Base-by-base conservation (phyloP, 2,797 vertebrate species). In the Anolis apletophallus region DNA sequence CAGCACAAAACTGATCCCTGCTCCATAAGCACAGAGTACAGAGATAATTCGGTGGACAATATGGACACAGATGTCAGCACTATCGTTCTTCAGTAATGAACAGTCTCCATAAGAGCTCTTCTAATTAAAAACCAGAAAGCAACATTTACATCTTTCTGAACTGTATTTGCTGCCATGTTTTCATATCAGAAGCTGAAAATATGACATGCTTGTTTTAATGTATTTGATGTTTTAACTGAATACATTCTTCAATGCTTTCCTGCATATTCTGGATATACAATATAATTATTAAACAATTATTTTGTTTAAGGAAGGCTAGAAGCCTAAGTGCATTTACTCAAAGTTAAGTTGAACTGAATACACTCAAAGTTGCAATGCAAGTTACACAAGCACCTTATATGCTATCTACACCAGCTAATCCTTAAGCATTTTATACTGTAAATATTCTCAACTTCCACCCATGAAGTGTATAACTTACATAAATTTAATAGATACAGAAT, bases 1-100 rank as follows among this genome's bases (percentile, higher is more conserved):
- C 85, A 69, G 81, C 84, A 61, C 0, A 26, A 91, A 81, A 91
- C 46, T 0, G 72, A 80, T 9, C 90, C 75, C 0, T 0, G 34
- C 67, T 52, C 72, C 78, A 1, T 0, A 0, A 55, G 54, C 36
- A 26, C 4, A 26, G 0, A 80, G 54, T 55, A 36, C 36, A 11
- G 7, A 84, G 68, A 59, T 64, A 67, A 64, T 32, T 40, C 55
- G 0, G 2, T n/a, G 80, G 10, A 52, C 14, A 54, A 21, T 11
- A 50, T 2, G 16, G 68, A 80, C 16, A 10, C 0, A 78, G 79
- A 17, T 0, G 46, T 46, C 68, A 83, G 85, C 50, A 61, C 68
- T 72, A 17, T 19, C 17, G 29, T 64, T 50, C n/a, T 86, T 9
- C 69, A 59, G 46, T 68, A 40, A 72, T 0, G 46, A 11, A 6